phyloP scores from a whole-genome alignment of 1,140 invertebrate species.

The Penaeus japonicus region DNA sequence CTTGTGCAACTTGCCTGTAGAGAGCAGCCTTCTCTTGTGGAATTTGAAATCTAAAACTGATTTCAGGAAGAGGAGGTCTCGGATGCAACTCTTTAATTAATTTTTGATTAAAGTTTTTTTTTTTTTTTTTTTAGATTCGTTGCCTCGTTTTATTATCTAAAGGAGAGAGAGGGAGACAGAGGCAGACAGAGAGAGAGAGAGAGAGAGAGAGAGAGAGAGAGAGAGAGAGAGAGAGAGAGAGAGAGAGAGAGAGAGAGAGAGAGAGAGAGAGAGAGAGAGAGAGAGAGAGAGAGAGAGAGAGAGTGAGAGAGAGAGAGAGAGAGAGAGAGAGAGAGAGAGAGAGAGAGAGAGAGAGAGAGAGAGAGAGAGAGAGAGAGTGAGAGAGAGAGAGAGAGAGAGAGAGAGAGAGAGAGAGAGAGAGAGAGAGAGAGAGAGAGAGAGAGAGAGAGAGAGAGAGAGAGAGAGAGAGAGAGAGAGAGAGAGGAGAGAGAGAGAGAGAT shows the following conservation, averaged over 20 bases:
- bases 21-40: no score
- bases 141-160: constrained; percentile 3
- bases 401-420: background rate
- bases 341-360: no score
- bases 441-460: background rate
- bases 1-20: no score
- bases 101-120: no score
- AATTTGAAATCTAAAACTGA: no score
- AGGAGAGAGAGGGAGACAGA: background rate
- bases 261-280: background rate
- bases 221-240: background rate
- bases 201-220: background rate
- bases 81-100: no score
- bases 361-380: no score
- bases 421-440: background rate
- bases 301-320: background rate
- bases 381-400: background rate
- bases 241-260: background rate
- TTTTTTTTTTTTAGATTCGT: no score
- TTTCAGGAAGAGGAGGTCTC: no score
- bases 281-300: background rate
- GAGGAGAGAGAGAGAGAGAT: background rate
- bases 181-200: no score
- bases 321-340: background rate
- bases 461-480: background rate